Percentiles rank a stretch among this genome's conserved stretches.
Evolutionary conservation across 1,140 invertebrate species (phyloP).

Genomic region (Pogonus chalceus): DNA sequence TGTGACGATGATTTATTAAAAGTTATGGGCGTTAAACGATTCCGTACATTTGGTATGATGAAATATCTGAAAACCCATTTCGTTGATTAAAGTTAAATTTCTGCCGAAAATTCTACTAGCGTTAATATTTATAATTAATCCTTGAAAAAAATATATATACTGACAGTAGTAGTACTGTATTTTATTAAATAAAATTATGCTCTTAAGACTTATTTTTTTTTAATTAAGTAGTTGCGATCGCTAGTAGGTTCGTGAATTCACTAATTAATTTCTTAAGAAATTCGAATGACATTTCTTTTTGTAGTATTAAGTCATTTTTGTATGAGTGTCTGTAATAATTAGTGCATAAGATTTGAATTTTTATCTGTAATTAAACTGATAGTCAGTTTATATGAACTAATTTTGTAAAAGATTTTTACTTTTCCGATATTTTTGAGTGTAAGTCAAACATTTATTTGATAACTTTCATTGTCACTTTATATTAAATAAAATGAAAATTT

Average conservation of each 20-base stretch:
- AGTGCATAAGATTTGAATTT: neutral
- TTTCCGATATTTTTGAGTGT: neutral
- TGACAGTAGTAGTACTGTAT: neutral
- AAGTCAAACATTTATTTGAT: neutral
- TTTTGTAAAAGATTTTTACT: neutral
- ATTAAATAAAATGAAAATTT: conserved; percentile 5
- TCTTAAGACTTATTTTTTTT: neutral
- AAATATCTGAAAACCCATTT: conserved; percentile 89
- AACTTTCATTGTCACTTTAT: conserved; percentile 3
- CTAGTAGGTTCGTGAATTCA: neutral
- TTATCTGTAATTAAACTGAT: no score
- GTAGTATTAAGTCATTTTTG: conserved; percentile 5
- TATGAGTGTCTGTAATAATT: conserved; percentile 1
- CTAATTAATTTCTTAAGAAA: neutral
- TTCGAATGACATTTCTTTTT: neutral
- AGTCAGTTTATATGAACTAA: neutral
- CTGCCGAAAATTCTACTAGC: neutral
- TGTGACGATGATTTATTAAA: conserved; percentile 85
- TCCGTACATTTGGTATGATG: conserved; percentile 91
- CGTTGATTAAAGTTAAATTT: conserved; percentile 45
- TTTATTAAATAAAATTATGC: neutral
- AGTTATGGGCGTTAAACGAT: conserved; percentile 81
- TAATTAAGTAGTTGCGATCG: neutral
- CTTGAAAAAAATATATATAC: neutral
- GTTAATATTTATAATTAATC: neutral